phyloP scores from a whole-genome alignment of 2,113 vertebrate genomes.

The Cariama cristata region DNA sequence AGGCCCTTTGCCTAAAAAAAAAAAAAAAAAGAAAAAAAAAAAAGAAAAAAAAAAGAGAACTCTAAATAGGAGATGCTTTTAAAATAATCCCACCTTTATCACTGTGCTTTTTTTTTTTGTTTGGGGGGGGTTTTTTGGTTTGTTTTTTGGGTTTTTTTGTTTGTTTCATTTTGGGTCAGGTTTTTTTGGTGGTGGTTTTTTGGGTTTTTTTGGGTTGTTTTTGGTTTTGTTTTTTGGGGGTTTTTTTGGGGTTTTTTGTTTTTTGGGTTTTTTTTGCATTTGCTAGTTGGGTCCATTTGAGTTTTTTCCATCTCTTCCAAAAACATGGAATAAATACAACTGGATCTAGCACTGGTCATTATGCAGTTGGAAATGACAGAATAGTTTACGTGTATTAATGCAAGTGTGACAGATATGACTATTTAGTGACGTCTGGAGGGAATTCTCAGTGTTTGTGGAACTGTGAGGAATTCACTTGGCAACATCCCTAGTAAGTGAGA shows the following conservation, averaged over 20 bases:
- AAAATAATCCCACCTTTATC: not conserved
- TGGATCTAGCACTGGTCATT: not conserved
- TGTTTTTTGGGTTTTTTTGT: no score
- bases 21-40: no score
- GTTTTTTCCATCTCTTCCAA: not conserved
- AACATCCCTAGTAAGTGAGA: not conserved
- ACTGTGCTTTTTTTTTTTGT: no score
- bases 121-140: no score
- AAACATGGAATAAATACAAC: not conserved
- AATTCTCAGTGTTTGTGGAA: not conserved
- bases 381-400: not conserved
- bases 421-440: not conserved
- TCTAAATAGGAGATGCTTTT: not conserved
- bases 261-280: not conserved
- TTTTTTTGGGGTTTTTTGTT: no score
- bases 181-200: no score
- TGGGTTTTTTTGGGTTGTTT: no score
- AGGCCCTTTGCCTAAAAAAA: not conserved
- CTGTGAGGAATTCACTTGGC: conserved; percentile 24
- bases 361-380: not conserved
- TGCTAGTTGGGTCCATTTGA: not conserved
- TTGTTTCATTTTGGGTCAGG: no score
- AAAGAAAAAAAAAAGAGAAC: no score
- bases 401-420: not conserved
- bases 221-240: no score